These are phyloP conservation scores for Argyrosomus regius DNA, from an alignment of 2,797 vertebrate species.

Conservation along the genomic window DNA sequence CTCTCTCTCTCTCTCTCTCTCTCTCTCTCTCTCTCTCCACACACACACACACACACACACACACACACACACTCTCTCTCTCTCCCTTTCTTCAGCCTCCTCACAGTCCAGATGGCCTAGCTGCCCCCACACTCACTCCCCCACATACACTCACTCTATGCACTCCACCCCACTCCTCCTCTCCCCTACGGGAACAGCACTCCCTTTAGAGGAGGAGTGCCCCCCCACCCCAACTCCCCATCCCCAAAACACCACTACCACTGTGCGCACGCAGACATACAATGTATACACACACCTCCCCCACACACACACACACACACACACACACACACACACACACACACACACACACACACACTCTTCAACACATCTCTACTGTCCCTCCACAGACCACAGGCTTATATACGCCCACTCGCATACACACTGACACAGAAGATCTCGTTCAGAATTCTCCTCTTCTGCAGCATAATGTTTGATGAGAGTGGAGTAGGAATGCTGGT, in stretches of 20 bases:
- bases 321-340: slow-evolving; percentile 24
- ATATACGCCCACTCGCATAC: slow-evolving; percentile 64
- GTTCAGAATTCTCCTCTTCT: slow-evolving; percentile 67
- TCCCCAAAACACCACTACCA: slow-evolving; percentile 31
- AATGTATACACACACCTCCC: slow-evolving; percentile 28
- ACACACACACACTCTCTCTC: slow-evolving; percentile 43
- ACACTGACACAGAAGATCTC: slow-evolving; percentile 61
- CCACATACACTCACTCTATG: slow-evolving; percentile 75
- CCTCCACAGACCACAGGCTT: slow-evolving; percentile 71
- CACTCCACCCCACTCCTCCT: slow-evolving; percentile 67
- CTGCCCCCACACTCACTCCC: slow-evolving; percentile 82
- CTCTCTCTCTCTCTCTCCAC: slow-evolving; percentile 34
- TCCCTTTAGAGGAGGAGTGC: slow-evolving; percentile 71
- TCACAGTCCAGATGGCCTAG: slow-evolving; percentile 85
- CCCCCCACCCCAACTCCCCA: slow-evolving; percentile 22
- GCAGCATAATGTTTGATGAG: slow-evolving; percentile 59
- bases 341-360: slow-evolving; percentile 30
- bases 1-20: slow-evolving; percentile 31
- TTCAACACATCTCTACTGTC: slow-evolving; percentile 63
- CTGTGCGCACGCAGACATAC: slow-evolving; percentile 34
- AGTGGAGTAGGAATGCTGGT: slow-evolving; percentile 41
- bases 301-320: slow-evolving; percentile 8
- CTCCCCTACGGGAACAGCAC: slow-evolving; percentile 72
- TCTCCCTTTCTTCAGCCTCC: slow-evolving; percentile 79
- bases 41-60: slow-evolving; percentile 35